A percentile compares a stretch with the other conserved stretches of the same genome.
phyloP scores from a whole-genome alignment of 1,140 invertebrate genomes.

The Laupala kohalensis region DNA sequence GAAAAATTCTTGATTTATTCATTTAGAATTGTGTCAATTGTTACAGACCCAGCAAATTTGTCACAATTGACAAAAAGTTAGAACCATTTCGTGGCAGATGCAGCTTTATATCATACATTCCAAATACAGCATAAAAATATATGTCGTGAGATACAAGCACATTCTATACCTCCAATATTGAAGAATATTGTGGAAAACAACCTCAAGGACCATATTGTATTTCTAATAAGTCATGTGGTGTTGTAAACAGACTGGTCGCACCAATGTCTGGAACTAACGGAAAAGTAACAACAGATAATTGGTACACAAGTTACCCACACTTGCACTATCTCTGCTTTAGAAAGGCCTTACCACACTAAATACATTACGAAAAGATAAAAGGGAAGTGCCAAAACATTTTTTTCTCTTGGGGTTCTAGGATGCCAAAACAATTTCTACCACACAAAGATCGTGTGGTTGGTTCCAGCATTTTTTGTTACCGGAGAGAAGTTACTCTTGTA shows the following conservation, averaged over 20 bases:
- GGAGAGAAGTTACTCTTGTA: constrained; percentile 11
- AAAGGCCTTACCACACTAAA: constrained; percentile 13
- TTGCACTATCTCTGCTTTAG: constrained; percentile 18
- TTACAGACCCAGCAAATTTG: constrained; percentile 21
- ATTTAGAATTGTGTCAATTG: constrained; percentile 20
- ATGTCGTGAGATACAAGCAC: constrained; percentile 25
- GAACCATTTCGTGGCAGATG: constrained; percentile 30
- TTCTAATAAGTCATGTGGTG: constrained; percentile 21
- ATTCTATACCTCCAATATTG: constrained; percentile 23
- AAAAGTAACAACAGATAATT: constrained; percentile 23
- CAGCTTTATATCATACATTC: constrained; percentile 29
- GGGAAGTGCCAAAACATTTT: too few relatives aligned
- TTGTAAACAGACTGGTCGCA: constrained; percentile 17
- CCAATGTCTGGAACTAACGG: constrained; percentile 18
- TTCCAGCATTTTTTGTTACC: constrained; percentile 15
- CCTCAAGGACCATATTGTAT: constrained; percentile 22
- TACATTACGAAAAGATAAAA: constrained; percentile 13
- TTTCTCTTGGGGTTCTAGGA: too few relatives aligned
- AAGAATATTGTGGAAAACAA: constrained; percentile 24
- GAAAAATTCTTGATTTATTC: constrained; percentile 24
- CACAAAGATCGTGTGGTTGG: background rate
- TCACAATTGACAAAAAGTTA: constrained; percentile 33
- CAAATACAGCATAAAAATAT: constrained; percentile 30
- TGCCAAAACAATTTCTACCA: constrained; percentile 11
- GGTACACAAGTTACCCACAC: constrained; percentile 23